Evolutionary conservation across 2,888 invertebrate genomes (phyloP).

Genomic region (Rapana venosa): DNA sequence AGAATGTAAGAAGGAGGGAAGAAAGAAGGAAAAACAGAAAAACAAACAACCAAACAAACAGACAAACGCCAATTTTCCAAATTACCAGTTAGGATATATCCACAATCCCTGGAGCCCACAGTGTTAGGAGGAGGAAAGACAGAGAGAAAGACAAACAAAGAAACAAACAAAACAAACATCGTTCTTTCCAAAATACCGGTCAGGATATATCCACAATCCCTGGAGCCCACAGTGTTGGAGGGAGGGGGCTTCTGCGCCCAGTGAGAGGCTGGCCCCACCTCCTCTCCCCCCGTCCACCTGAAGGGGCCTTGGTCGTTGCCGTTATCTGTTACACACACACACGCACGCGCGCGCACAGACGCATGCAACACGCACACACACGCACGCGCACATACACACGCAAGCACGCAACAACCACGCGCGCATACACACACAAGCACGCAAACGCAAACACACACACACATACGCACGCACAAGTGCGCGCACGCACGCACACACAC

Average conservation of each 20-base stretch:
- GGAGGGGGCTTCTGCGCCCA: constrained; percentile 53
- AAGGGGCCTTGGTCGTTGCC: constrained; percentile 54
- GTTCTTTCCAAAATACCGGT: too few relatives aligned
- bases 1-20: too few relatives aligned
- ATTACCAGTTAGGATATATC: background rate
- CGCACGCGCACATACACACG: background rate
- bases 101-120: background rate
- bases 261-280: constrained; percentile 48
- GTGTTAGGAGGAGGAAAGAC: constrained; percentile 50
- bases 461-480: background rate
- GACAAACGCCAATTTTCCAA: too few relatives aligned
- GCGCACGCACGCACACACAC: background rate
- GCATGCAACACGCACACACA: background rate
- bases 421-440: background rate
- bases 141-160: too few relatives aligned
- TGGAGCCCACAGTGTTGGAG: constrained; percentile 48
- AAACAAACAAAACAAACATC: too few relatives aligned
- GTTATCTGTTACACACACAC: constrained; percentile 52
- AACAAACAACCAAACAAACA: too few relatives aligned
- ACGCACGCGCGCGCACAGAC: background rate
- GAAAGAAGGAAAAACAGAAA: too few relatives aligned
- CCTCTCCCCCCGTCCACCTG: constrained; percentile 56
- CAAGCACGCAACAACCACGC: background rate
- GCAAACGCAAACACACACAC: background rate
- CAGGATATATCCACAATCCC: too few relatives aligned